phyloP scores from a whole-genome alignment of 1,140 invertebrate genomes.

The Phthorimaea operculella region DNA sequence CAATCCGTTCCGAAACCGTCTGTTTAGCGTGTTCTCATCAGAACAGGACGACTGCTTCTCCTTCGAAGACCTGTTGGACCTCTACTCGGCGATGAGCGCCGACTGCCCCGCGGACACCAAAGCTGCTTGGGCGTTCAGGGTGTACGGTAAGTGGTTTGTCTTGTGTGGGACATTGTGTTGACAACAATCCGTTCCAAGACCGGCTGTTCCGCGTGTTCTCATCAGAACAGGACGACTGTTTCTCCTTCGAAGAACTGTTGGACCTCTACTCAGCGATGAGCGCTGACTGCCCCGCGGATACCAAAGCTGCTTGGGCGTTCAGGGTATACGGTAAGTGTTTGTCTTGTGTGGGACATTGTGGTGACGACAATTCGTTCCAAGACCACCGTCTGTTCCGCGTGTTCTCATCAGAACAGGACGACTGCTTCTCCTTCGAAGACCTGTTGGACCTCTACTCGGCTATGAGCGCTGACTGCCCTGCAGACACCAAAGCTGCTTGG shows the following conservation, averaged over 20 bases:
- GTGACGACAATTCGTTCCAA: no score
- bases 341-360: background rate
- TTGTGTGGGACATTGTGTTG: background rate
- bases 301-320: slow-evolving; percentile 83
- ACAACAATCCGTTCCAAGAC: slow-evolving; percentile 42
- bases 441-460: slow-evolving; percentile 80
- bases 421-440: slow-evolving; percentile 78
- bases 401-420: slow-evolving; percentile 77
- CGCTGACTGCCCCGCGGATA: slow-evolving; percentile 72
- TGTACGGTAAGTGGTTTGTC: slow-evolving; percentile 73
- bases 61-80: slow-evolving; percentile 81
- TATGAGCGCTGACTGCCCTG: slow-evolving; percentile 76
- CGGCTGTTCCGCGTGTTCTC: slow-evolving; percentile 80
- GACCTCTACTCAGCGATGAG: slow-evolving; percentile 81
- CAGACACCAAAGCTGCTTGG: slow-evolving; percentile 77
- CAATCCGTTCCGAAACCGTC: slow-evolving; percentile 31
- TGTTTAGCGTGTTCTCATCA: slow-evolving; percentile 84
- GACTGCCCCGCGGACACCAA: slow-evolving; percentile 76
- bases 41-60: slow-evolving; percentile 72
- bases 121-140: slow-evolving; percentile 79
- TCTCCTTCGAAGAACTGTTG: slow-evolving; percentile 81
- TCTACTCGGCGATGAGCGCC: slow-evolving; percentile 78
- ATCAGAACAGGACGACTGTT: slow-evolving; percentile 70
- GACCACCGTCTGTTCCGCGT: no score
- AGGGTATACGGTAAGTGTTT: slow-evolving; percentile 75